Evolutionary conservation across 2,888 invertebrate genomes (phyloP).

Genomic region (Sycophila texana): DNA sequence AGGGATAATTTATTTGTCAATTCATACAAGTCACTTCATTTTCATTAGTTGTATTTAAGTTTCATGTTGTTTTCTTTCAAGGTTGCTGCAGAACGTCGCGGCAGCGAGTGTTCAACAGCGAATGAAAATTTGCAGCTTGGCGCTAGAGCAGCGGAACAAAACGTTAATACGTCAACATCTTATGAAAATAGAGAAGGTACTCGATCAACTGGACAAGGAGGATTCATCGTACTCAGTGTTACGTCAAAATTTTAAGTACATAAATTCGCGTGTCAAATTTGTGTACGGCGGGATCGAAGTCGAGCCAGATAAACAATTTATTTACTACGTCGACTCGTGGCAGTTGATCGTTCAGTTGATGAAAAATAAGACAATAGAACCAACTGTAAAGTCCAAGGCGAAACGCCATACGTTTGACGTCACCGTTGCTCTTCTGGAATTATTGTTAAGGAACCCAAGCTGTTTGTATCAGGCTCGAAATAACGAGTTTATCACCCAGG

Average conservation of each 20-base stretch:
- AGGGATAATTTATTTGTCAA: not conserved
- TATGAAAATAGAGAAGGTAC: not conserved
- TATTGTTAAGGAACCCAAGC: constrained; percentile 12
- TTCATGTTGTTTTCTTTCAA: constrained; percentile 11
- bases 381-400: constrained; percentile 8
- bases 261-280: constrained; percentile 55
- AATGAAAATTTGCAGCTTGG: constrained; percentile 75
- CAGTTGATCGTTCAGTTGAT: constrained; percentile 15
- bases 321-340: constrained; percentile 61
- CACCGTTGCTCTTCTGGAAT: constrained; percentile 28
- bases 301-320: constrained; percentile 49
- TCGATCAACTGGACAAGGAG: not conserved
- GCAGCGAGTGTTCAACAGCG: constrained; percentile 57
- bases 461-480: not conserved
- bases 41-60: too few species aligned
- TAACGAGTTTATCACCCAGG: constrained; percentile 1
- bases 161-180: constrained; percentile 73
- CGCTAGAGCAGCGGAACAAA: constrained; percentile 75
- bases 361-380: not conserved
- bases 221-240: constrained; percentile 3
- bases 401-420: constrained; percentile 50
- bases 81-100: constrained; percentile 6
- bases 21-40: too few species aligned
- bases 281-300: constrained; percentile 59
- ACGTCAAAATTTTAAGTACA: constrained; percentile 19